A percentile compares a stretch with the other conserved stretches of the same genome.
Evolutionary conservation across 2,113 vertebrate genomes (phyloP).

Genomic region (Psilopsiagon aurifrons): DNA sequence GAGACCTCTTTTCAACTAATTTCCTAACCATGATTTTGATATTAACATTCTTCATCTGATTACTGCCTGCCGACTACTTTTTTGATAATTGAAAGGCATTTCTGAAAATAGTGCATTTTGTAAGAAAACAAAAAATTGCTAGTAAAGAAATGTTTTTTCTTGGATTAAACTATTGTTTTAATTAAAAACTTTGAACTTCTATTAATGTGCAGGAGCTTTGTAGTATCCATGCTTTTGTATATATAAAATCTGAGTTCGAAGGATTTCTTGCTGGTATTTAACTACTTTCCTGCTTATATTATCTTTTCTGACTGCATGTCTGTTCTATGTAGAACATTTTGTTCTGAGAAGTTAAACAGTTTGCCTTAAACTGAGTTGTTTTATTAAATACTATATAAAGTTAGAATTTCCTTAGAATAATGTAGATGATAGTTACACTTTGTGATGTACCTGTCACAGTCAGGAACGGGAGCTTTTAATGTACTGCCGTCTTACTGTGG

Average conservation of each 20-base stretch:
- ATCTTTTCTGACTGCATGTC: not conserved
- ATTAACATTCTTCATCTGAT: not conserved
- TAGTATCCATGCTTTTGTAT: not conserved
- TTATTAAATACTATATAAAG: not conserved
- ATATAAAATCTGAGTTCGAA: not conserved
- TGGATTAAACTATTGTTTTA: not conserved
- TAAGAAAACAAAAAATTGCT: not conserved
- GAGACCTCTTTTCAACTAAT: not conserved
- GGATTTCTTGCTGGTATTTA: not conserved
- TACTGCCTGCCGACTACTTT: not conserved
- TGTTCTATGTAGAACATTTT: not conserved
- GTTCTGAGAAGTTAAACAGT: not conserved
- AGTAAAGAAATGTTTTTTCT: not conserved
- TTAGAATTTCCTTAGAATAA: not conserved
- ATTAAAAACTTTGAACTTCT: not conserved
- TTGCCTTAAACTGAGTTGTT: not conserved
- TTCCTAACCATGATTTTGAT: not conserved
- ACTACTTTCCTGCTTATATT: not conserved
- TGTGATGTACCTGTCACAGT: not conserved
- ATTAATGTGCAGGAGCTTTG: not conserved
- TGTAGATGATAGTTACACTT: not conserved
- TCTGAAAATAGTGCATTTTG: not conserved
- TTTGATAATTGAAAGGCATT: not conserved
- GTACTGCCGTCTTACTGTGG: not conserved
- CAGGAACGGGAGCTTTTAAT: not conserved